These are phyloP conservation scores for Hoplias malabaricus DNA, from an alignment of 2,113 vertebrate genomes.

Conservation along the genomic window DNA sequence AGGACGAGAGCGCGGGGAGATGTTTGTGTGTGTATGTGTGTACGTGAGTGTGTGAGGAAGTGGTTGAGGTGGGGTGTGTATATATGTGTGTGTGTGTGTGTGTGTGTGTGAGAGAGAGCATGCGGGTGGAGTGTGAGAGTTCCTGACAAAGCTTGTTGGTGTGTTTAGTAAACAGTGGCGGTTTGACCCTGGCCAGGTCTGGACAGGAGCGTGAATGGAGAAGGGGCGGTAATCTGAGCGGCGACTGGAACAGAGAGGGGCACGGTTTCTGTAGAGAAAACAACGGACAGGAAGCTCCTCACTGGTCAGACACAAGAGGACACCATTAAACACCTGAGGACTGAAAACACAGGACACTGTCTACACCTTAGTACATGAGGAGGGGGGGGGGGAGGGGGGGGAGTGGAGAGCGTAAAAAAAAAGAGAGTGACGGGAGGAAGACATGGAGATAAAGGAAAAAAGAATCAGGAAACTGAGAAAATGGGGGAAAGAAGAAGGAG, in stretches of 20 bases:
- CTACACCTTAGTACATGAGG: neutral
- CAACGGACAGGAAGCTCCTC: constrained; percentile 47
- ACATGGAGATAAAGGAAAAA: neutral
- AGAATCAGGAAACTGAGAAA: neutral
- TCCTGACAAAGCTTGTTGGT: constrained; percentile 39
- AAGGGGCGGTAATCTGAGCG: neutral
- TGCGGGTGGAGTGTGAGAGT: constrained; percentile 15
- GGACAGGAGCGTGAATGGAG: constrained; percentile 43
- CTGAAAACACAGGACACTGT: neutral
- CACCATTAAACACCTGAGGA: constrained; percentile 18
- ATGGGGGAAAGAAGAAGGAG: neutral
- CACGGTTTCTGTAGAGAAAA: constrained; percentile 48
- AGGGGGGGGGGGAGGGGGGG: neutral
- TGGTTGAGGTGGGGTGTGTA: constrained; percentile 34
- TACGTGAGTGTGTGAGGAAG: constrained; percentile 18
- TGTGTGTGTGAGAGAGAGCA: constrained; percentile 13
- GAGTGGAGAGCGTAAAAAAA: neutral
- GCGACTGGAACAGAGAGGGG: constrained; percentile 38
- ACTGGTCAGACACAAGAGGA: neutral
- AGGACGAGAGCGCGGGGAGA: constrained; percentile 29
- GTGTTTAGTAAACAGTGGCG: constrained; percentile 73
- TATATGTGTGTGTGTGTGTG: constrained; percentile 19
- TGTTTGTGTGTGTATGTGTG: constrained; percentile 18
- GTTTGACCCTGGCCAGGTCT: constrained; percentile 53
- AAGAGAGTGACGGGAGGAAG: neutral